Evolutionary conservation across 2,113 vertebrate species (phyloP), one percentile per base, ranked within the genome.

Genomic region (Pomatostomus ruficeps): DNA sequence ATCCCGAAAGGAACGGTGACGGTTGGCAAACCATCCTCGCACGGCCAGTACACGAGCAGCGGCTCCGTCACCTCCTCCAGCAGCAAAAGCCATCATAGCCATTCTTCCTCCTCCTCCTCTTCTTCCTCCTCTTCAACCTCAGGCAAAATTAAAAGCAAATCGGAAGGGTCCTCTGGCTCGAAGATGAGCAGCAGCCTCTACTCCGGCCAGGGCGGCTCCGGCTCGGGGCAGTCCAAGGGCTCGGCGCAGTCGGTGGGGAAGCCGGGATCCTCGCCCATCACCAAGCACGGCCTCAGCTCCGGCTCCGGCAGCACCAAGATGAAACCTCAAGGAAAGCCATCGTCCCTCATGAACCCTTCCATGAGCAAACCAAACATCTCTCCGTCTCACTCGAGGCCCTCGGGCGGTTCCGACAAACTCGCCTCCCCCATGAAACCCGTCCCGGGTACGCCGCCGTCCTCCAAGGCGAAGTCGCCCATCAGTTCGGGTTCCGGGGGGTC

Each of bases 391-490:
- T 99, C 99, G 20, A 98, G 99, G 70, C 98, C 99, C 61, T 98
- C 98, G 3, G 98, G 98, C 84, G 98, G 98, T 49, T 98, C 98
- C 55, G 99, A 99, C 74, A 99, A 99, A 95, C 97, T 99, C 59
- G 98, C 99, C 61, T 99, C 99, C 73, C 99, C 99, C 62, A 98
- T 99, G 99, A 99, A 99, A 74, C 99, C 99, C 63, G 98, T 99
- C 84, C 99, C 99, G 17, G 99, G 99, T 52, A 99, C 99, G 10
- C 99, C 99, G 21, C 99, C 99, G 1, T 99, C 99, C 4, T 99
- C 99, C 38, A 99, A 99, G 97, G 99, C 99, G 4, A 99, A 99
- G 97, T 99, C 99, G 1, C 99, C 99, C 29, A 99, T 99, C 97
- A 99, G 99, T 93, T 99, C 99, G 38, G 97, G 98, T 42, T 98